A percentile compares a stretch with the other conserved stretches of the same genome.
phyloP scores from a whole-genome alignment of 1,140 invertebrate genomes.

The Nasonia longicornis region DNA sequence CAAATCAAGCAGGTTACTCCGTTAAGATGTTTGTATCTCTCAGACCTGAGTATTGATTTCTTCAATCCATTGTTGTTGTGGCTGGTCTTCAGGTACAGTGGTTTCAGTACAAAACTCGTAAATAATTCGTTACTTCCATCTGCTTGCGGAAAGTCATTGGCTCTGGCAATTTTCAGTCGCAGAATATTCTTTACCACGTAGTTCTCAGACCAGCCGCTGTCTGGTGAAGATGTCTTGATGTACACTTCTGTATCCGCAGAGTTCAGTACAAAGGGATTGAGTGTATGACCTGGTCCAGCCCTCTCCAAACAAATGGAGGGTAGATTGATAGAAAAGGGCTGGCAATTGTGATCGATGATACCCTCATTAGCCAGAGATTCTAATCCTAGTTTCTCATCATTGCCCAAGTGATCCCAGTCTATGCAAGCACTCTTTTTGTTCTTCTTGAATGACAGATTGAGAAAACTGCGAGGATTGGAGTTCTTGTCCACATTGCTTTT shows the following conservation, averaged over 20 bases:
- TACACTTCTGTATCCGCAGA: constrained; percentile 60
- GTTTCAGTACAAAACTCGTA: constrained; percentile 61
- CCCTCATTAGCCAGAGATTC: constrained; percentile 56
- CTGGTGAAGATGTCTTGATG: constrained; percentile 65
- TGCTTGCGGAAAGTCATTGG: constrained; percentile 47
- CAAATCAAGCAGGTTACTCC: constrained; percentile 69
- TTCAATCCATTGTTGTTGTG: constrained; percentile 55
- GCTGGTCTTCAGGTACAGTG: constrained; percentile 62
- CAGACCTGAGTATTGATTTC: constrained; percentile 63
- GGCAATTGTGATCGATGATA: constrained; percentile 53
- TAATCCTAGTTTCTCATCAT: constrained; percentile 58
- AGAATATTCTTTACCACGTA: constrained; percentile 61
- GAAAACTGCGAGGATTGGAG: constrained; percentile 48
- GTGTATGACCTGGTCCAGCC: constrained; percentile 55
- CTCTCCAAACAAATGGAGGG: constrained; percentile 61
- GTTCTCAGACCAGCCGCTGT: constrained; percentile 66
- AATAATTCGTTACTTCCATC: constrained; percentile 59
- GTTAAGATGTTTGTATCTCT: constrained; percentile 61
- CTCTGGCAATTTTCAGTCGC: constrained; percentile 57
- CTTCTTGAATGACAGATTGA: constrained; percentile 41
- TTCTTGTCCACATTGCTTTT: constrained; percentile 51
- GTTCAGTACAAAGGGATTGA: constrained; percentile 61
- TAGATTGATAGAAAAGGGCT: constrained; percentile 56
- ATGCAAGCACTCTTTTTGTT: constrained; percentile 50
- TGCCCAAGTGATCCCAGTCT: constrained; percentile 61